A percentile compares a stretch with the other conserved stretches of the same genome.
Evolutionary conservation across 1,140 invertebrate genomes (phyloP).

Genomic region (Rhopalosiphum padi): DNA sequence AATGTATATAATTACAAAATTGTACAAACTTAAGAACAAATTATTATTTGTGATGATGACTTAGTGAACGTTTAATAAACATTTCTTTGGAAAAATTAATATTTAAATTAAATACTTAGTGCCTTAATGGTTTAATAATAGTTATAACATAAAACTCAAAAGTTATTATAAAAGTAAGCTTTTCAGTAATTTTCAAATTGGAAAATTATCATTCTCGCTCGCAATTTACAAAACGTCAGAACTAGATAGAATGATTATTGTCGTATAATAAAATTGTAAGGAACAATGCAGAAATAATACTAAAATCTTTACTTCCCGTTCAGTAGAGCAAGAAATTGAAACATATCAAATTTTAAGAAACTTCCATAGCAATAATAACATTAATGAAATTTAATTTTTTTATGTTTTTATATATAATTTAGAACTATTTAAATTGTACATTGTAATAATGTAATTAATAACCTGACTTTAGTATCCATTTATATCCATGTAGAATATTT

Average conservation of each 20-base stretch:
- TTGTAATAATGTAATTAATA: neutral
- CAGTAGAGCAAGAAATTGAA: constrained; percentile 13
- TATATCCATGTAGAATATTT: neutral
- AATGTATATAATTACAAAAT: neutral
- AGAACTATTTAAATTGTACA: neutral
- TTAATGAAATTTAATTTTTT: neutral
- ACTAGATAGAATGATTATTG: neutral
- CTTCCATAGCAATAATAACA: neutral
- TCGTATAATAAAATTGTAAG: neutral
- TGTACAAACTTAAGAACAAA: neutral
- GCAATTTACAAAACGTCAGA: neutral
- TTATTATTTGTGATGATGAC: neutral
- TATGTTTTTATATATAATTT: neutral
- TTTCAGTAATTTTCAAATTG: neutral
- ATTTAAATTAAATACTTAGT: neutral
- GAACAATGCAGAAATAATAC: neutral
- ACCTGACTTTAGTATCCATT: neutral
- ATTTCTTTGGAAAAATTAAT: neutral
- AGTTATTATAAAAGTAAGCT: neutral
- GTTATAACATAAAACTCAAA: neutral
- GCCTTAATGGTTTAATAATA: neutral
- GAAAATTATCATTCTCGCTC: neutral
- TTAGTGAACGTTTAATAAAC: neutral
- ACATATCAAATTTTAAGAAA: neutral
- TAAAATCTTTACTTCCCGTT: constrained; percentile 8